Percentiles rank a stretch among this genome's conserved stretches.
Conservation (phyloP, 2,113 vertebrate species). For the Leptosomus discolor region DNA sequence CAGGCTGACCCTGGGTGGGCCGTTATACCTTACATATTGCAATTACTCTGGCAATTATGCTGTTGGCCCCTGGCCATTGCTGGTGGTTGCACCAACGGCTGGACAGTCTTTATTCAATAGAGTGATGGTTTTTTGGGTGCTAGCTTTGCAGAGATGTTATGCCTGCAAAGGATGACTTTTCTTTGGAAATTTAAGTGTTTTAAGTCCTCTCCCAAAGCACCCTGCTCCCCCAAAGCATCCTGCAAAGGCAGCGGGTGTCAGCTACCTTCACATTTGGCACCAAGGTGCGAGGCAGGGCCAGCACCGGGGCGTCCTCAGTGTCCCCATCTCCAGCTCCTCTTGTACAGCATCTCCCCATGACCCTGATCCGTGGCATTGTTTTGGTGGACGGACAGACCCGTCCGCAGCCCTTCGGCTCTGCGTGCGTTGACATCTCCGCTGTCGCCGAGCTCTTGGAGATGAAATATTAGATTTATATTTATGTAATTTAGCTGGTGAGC, state of each 20-base stretch:
- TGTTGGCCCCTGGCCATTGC: background rate
- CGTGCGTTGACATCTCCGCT: fast-evolving
- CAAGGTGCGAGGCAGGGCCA: background rate
- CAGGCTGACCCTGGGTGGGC: background rate
- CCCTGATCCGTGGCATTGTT: background rate
- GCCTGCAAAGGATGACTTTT: background rate
- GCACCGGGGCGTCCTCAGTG: background rate
- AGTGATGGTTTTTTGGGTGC: background rate
- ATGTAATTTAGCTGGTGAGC: background rate
- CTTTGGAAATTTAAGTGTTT: background rate
- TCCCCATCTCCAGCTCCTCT: background rate
- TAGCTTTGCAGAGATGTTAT: background rate
- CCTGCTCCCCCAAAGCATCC: background rate
- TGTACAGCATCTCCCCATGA: fast-evolving
- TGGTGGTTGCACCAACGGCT: background rate
- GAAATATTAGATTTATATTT: background rate
- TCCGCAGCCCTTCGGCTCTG: background rate
- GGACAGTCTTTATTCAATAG: background rate
- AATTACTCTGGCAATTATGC: background rate
- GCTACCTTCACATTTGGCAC: background rate
- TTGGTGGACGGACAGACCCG: background rate
- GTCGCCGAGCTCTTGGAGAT: background rate
- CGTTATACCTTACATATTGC: too few species aligned
- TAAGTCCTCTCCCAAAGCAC: background rate
- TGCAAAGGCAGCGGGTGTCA: background rate